phyloP scores from a whole-genome alignment of 1,140 invertebrate genomes.

The Drosophila chauvacae region DNA sequence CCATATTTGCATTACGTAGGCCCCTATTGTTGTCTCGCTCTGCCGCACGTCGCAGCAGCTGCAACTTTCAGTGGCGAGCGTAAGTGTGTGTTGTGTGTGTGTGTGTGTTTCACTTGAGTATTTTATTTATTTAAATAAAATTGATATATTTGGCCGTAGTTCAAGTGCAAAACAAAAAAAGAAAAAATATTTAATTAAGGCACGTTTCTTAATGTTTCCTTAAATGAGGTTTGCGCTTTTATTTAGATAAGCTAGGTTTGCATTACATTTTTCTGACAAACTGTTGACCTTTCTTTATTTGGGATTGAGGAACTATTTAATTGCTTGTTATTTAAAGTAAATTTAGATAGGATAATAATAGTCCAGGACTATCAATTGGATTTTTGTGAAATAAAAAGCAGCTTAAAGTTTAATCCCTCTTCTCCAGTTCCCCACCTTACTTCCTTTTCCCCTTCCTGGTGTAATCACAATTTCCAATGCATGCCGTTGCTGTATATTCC shows the following conservation, averaged over 20 bases:
- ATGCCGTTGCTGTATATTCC: constrained; percentile 58
- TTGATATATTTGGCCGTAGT: constrained; percentile 62
- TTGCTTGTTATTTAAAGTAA: neutral
- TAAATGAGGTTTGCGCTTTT: neutral
- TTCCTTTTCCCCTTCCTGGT: constrained; percentile 10
- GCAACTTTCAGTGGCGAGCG: constrained; percentile 30
- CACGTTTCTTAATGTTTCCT: neutral
- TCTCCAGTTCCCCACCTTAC: constrained; percentile 5
- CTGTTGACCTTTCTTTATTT: constrained; percentile 39
- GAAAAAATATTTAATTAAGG: constrained; percentile 12
- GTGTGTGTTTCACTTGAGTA: constrained; percentile 61
- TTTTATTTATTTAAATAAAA: constrained; percentile 78
- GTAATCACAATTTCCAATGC: constrained; percentile 44
- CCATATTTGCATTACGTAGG: constrained; percentile 80
- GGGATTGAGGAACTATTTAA: constrained; percentile 1
- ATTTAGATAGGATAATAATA: too few relatives aligned
- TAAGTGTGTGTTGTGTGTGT: constrained; percentile 32
- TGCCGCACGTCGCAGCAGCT: constrained; percentile 46
- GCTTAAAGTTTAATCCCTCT: neutral
- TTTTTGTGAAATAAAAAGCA: neutral
- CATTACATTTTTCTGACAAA: neutral
- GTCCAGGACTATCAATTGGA: neutral
- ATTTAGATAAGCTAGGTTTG: neutral
- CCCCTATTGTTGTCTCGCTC: constrained; percentile 64
- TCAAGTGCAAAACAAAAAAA: constrained; percentile 53